These are phyloP conservation scores for Macrophya alboannulata DNA, from an alignment of 2,888 invertebrate species.

Conservation along the genomic window DNA sequence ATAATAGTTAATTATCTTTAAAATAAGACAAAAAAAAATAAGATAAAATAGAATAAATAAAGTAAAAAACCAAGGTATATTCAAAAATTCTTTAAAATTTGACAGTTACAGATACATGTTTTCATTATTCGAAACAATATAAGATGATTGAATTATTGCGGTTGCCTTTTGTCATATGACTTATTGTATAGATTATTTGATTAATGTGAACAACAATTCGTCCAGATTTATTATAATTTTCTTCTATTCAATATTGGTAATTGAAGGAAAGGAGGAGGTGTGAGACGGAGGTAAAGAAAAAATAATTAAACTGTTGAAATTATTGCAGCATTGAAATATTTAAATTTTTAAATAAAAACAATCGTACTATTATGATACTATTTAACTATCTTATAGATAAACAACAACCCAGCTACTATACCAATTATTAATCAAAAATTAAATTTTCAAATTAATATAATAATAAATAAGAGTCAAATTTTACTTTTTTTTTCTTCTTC, in stretches of 20 bases:
- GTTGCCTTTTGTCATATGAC: not conserved
- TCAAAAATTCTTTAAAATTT: no score
- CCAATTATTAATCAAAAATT: slow-evolving; percentile 39
- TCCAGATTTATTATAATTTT: not conserved
- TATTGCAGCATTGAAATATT: not conserved
- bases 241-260: not conserved
- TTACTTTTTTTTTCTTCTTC: slow-evolving; percentile 19
- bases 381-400: slow-evolving; percentile 10
- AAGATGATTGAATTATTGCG: not conserved
- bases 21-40: not conserved
- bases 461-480: slow-evolving; percentile 44
- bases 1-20: not conserved
- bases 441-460: slow-evolving; percentile 60
- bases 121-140: not conserved
- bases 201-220: no score
- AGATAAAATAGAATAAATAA: not conserved
- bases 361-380: not conserved
- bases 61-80: no score
- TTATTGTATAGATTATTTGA: not conserved
- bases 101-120: no score
- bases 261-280: not conserved
- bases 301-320: not conserved
- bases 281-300: not conserved
- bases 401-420: not conserved
- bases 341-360: slow-evolving; percentile 23